Evolutionary conservation across 2,113 vertebrate species (phyloP).

Genomic region (Pelmatolapia mariae): DNA sequence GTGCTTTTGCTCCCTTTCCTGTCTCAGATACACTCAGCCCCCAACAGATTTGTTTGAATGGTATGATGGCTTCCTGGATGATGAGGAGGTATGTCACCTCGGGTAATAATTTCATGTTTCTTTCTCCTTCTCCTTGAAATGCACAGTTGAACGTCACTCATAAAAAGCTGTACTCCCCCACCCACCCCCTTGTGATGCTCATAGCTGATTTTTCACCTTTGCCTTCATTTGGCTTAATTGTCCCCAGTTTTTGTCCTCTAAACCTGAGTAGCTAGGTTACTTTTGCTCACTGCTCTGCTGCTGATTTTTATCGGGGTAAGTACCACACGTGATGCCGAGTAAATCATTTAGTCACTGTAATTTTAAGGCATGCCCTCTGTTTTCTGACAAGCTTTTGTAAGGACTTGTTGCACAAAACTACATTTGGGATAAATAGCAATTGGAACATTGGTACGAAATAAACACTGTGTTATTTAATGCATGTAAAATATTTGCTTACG

Average conservation of each 20-base stretch:
- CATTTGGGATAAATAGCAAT: slow-evolving; percentile 9
- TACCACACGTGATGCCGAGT: slow-evolving; percentile 43
- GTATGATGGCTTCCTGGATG: slow-evolving; percentile 99
- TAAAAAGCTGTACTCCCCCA: not conserved
- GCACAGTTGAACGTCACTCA: not conserved
- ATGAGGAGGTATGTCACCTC: slow-evolving; percentile 99
- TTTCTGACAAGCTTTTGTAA: slow-evolving; percentile 23
- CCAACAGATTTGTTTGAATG: slow-evolving; percentile 96
- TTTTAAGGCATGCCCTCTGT: slow-evolving; percentile 54
- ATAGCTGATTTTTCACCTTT: slow-evolving; percentile 80
- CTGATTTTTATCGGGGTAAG: slow-evolving; percentile 64
- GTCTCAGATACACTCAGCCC: slow-evolving; percentile 92
- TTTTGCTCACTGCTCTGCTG: slow-evolving; percentile 44
- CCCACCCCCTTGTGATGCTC: slow-evolving; percentile 66
- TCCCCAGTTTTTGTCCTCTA: slow-evolving; percentile 38
- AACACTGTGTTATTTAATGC: not conserved
- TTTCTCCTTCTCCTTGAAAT: slow-evolving; percentile 30
- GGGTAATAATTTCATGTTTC: slow-evolving; percentile 87
- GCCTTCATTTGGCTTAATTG: slow-evolving; percentile 79
- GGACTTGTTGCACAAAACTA: slow-evolving; percentile 65
- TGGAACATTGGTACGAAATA: not conserved
- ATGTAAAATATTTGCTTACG: not conserved
- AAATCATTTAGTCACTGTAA: slow-evolving; percentile 25
- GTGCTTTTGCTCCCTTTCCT: not conserved
- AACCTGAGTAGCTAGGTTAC: slow-evolving; percentile 55